Evolutionary conservation across 2,113 vertebrate genomes (phyloP), one percentile per base, ranked within the genome.

Genomic region (Malurus elegans): DNA sequence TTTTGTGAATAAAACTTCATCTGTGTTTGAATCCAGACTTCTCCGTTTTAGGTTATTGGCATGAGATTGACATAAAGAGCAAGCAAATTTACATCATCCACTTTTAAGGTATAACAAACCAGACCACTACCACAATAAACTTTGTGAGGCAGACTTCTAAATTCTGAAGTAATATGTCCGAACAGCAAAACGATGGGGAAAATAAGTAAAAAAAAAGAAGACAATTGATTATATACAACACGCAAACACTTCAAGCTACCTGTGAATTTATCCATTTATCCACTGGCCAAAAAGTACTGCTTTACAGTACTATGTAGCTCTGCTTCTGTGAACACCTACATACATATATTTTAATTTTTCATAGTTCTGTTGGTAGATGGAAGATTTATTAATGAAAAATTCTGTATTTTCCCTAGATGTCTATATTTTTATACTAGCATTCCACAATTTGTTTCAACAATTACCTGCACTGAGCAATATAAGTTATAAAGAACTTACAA

Each of bases 261-360:
- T 74, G 10, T 62, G 44, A 64, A 6, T 54, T 69, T 23, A 84
- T 3, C 0, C 44, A 44, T 44, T 44, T 44, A 44, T 44, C 44
- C 12, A 53, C 8, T 36, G 5, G 3, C 44, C 32, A 74, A 51
- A 56, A 51, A 0, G 0, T 50, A 44, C 24, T 34, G 4, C 44
- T 42, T 44, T 12, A 47, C 14, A 21, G 26, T 20, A 75, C 5
- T 10, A 8, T 32, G 21, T 34, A 40, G 16, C 32, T 50, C 32
- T 47, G 10, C 5, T 70, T 45, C 51, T 70, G 3, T 61, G 23
- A 70, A n/a, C 17, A 42, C 1, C 6, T 65, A n/a, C 20, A 31
- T 20, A 65, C 0, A 1, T 50, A 29, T 44, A 47, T 11, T 32
- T 73, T 13, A 72, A 62, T 14, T 64, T 73, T 48, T 60, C 24